Conservation (phyloP, 2,113 vertebrate genomes). For the Hiodon tergisus region DNA sequence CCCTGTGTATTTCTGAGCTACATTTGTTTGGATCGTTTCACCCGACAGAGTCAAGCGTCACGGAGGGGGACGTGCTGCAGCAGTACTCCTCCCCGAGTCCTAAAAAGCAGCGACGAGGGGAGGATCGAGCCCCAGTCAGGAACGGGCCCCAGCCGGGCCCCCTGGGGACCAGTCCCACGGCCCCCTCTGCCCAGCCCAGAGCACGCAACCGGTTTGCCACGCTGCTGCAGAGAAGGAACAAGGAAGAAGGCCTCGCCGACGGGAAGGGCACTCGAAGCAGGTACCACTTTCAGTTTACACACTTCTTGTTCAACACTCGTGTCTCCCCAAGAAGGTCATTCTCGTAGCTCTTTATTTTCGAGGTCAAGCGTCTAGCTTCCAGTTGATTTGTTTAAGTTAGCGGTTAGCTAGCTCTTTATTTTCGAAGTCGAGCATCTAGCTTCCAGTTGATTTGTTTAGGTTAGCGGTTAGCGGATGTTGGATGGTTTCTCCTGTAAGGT, state of each 20-base stretch:
- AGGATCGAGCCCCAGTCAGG: slow-evolving; percentile 2
- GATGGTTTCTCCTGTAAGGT: slow-evolving; percentile 54
- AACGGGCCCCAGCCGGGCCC: not conserved
- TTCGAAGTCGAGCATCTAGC: too few relatives aligned
- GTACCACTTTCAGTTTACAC: slow-evolving; percentile 46
- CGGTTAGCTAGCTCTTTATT: not conserved
- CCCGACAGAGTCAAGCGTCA: slow-evolving; percentile 55
- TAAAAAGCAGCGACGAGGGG: slow-evolving; percentile 66
- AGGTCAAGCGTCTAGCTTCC: too few relatives aligned
- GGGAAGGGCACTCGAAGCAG: slow-evolving; percentile 77
- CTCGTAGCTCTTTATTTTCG: not conserved
- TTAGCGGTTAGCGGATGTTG: too few relatives aligned
- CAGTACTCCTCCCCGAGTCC: slow-evolving; percentile 70
- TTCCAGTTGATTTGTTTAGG: too few relatives aligned
- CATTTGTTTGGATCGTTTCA: slow-evolving; percentile 9
- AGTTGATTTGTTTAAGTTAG: too few relatives aligned
- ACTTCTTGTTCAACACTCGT: too few relatives aligned
- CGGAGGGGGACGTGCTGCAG: slow-evolving; percentile 77
- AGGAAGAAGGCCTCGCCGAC: slow-evolving; percentile 53
- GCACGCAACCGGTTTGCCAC: slow-evolving; percentile 78
- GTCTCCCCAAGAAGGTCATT: too few relatives aligned
- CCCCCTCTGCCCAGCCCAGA: slow-evolving; percentile 21
- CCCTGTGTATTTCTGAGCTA: not conserved
- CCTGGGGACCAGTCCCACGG: not conserved
- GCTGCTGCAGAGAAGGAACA: slow-evolving; percentile 73